Evolutionary conservation across 2,888 invertebrate species (phyloP).

Genomic region (Tetragnatha montana): DNA sequence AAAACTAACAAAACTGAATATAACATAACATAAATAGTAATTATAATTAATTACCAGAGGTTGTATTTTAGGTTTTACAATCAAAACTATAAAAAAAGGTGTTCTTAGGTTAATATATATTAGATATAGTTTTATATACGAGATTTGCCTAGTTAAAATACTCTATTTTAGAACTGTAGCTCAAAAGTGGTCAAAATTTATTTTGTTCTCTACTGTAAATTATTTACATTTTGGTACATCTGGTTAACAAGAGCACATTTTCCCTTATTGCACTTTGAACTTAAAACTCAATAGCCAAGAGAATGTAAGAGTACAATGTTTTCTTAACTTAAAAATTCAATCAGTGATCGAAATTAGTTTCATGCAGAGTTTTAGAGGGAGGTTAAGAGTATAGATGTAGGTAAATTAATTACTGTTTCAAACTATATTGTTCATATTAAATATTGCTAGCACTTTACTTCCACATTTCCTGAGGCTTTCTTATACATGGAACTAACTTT

Average conservation of each 20-base stretch:
- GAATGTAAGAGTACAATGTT: slow-evolving; percentile 40
- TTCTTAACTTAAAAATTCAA: slow-evolving; percentile 45
- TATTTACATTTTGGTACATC: slow-evolving; percentile 44
- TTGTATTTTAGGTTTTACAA: too few relatives aligned
- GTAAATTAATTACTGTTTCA: slow-evolving; percentile 62
- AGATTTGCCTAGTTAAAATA: too few relatives aligned
- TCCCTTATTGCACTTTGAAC: slow-evolving; percentile 58
- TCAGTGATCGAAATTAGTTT: slow-evolving; percentile 59
- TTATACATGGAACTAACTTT: slow-evolving; percentile 62
- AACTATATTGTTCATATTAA: slow-evolving; percentile 57
- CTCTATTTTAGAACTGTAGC: slow-evolving; percentile 26
- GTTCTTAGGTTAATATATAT: too few relatives aligned
- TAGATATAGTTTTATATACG: too few relatives aligned
- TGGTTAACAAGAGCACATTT: slow-evolving; percentile 53
- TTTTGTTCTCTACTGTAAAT: slow-evolving; percentile 43
- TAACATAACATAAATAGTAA: too few relatives aligned
- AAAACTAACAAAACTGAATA: too few relatives aligned
- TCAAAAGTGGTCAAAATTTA: slow-evolving; percentile 52
- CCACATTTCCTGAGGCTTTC: slow-evolving; percentile 63
- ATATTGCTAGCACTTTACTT: slow-evolving; percentile 66
- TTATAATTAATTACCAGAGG: too few relatives aligned
- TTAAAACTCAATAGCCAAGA: slow-evolving; percentile 64
- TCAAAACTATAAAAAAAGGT: too few relatives aligned
- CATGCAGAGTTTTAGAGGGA: slow-evolving; percentile 53
- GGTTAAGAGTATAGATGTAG: slow-evolving; percentile 55